Conservation (phyloP, 2,888 invertebrate species). For the Lampropteryx suffumata region DNA sequence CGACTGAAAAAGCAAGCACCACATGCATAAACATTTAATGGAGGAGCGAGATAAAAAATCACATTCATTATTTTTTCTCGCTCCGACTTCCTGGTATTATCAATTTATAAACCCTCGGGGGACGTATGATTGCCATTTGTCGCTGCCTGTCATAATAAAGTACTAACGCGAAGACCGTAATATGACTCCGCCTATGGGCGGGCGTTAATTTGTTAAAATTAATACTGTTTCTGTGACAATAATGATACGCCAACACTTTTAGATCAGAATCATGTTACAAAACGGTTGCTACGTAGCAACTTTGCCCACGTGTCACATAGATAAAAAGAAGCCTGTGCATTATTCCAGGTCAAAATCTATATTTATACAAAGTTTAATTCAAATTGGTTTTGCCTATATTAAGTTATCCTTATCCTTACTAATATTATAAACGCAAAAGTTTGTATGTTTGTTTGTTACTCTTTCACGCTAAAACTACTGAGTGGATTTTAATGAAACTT, state of each 20-base stretch:
- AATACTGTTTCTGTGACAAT: neutral
- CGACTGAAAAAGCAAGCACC: slow-evolving; percentile 43
- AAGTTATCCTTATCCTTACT: too few species aligned
- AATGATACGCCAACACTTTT: neutral
- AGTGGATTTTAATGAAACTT: too few species aligned
- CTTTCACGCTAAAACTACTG: too few species aligned
- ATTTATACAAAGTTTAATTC: too few species aligned
- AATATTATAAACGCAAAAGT: too few species aligned
- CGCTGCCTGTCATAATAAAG: slow-evolving; percentile 76
- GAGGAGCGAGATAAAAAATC: slow-evolving; percentile 49
- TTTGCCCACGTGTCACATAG: too few species aligned
- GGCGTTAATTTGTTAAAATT: slow-evolving; percentile 34
- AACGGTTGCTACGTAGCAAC: too few species aligned
- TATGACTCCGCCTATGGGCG: slow-evolving; percentile 70
- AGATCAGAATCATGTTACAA: neutral
- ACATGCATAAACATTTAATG: slow-evolving; percentile 53
- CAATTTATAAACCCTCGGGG: slow-evolving; percentile 55
- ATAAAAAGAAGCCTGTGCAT: too few species aligned
- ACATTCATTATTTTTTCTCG: slow-evolving; percentile 49
- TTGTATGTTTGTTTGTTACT: too few species aligned
- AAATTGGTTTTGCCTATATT: too few species aligned
- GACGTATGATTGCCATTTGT: slow-evolving; percentile 71
- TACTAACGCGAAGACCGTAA: slow-evolving; percentile 63
- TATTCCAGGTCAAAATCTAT: too few species aligned
- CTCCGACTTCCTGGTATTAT: slow-evolving; percentile 55